A percentile compares a stretch with the other conserved stretches of the same genome.
Conservation (phyloP, 2,888 invertebrate genomes). For the Lasius fuliginosus region DNA sequence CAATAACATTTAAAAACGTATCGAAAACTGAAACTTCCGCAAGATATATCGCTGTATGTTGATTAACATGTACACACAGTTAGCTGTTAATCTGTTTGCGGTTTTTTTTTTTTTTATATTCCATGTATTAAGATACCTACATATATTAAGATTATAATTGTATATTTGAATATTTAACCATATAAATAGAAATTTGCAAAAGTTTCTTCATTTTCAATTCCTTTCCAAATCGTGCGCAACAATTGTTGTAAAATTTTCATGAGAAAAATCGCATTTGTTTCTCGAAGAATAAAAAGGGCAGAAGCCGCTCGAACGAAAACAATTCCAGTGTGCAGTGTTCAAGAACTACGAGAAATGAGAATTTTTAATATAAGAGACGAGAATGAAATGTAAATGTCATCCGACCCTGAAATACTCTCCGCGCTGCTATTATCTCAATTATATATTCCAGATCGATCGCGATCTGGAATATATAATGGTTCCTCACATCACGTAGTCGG, state of each 20-base stretch:
- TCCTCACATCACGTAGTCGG: neutral
- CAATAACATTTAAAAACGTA: neutral
- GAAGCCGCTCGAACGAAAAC: neutral
- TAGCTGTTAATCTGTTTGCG: neutral
- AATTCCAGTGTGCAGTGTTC: neutral
- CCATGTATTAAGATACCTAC: neutral
- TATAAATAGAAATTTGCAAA: too few relatives aligned
- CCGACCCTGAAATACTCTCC: neutral
- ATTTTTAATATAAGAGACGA: neutral
- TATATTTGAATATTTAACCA: neutral
- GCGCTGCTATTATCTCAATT: constrained; percentile 29
- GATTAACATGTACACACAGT: neutral
- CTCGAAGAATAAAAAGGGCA: neutral
- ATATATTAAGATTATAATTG: neutral
- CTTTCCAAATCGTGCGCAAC: neutral
- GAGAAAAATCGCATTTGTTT: neutral
- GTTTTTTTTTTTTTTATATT: neutral
- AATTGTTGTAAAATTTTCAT: neutral
- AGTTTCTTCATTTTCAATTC: too few relatives aligned
- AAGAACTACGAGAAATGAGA: neutral
- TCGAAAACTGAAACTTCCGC: neutral
- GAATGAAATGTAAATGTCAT: neutral
- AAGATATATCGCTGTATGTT: neutral
- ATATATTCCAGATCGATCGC: constrained; percentile 39
- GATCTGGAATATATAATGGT: too few relatives aligned